A percentile compares a stretch with the other conserved stretches of the same genome.
Evolutionary conservation across 2,113 vertebrate genomes (phyloP).

Genomic region (Mobula birostris): DNA sequence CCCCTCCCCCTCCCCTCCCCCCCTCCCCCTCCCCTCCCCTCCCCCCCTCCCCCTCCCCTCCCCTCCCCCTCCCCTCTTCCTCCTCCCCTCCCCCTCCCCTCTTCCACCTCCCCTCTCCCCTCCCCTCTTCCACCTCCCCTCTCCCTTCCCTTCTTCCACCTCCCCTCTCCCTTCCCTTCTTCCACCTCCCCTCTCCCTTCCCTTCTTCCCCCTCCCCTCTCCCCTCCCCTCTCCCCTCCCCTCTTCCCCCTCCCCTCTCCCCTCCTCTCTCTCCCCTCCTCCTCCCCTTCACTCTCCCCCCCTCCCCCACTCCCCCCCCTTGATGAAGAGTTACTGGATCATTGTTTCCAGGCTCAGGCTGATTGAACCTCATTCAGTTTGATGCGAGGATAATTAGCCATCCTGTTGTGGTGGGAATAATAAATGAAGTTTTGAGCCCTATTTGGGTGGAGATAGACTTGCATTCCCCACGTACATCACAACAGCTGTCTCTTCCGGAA

Average conservation of each 20-base stretch:
- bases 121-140: neutral
- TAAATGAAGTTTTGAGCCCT: slow-evolving; percentile 5
- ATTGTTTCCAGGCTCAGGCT: neutral
- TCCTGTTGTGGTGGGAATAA: neutral
- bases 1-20: neutral
- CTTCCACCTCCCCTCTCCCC: neutral
- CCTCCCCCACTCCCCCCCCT: neutral
- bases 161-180: too few species aligned
- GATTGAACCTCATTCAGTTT: slow-evolving; percentile 3
- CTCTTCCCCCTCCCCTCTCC: too few species aligned
- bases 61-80: too few species aligned
- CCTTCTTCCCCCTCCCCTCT: too few species aligned
- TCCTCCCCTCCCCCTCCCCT: neutral
- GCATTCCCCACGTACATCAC: neutral
- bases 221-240: neutral
- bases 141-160: neutral
- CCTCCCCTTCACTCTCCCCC: neutral
- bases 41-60: neutral
- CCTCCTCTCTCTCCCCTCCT: neutral
- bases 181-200: neutral
- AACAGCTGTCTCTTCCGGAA: neutral
- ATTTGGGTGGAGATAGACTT: neutral
- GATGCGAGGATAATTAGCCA: neutral
- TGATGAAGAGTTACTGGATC: neutral
- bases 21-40: accelerated